phyloP scores from a whole-genome alignment of 2,797 vertebrate species.

The Coluber constrictor region DNA sequence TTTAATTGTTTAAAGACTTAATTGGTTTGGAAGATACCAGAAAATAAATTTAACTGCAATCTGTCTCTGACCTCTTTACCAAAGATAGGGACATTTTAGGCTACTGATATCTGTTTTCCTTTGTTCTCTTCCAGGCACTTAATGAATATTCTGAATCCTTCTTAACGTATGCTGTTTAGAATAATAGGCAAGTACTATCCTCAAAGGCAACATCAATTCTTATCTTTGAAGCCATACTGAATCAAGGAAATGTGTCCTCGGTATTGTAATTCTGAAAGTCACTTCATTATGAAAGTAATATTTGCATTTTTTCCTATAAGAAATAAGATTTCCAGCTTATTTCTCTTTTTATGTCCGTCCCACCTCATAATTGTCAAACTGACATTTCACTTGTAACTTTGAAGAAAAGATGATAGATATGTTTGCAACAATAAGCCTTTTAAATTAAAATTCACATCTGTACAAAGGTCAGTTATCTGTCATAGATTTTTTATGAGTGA shows the following conservation, averaged over 20 bases:
- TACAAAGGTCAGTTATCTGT: constrained; percentile 2
- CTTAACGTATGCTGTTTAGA: not conserved
- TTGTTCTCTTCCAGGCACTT: constrained; percentile 35
- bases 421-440: constrained; percentile 20
- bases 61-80: not conserved
- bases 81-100: not conserved
- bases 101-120: not conserved
- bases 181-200: constrained; percentile 18
- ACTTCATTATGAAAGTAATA: constrained; percentile 32
- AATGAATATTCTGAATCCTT: not conserved
- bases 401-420: constrained; percentile 18
- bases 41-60: not conserved
- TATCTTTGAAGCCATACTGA: constrained; percentile 28
- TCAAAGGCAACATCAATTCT: constrained; percentile 29
- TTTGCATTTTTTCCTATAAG: constrained; percentile 37
- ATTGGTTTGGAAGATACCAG: constrained; percentile 1
- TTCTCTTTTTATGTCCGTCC: constrained; percentile 35
- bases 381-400: constrained; percentile 31
- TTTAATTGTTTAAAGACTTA: not conserved
- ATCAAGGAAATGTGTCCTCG: constrained; percentile 40
- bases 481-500: constrained; percentile 17
- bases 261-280: constrained; percentile 44
- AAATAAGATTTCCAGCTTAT: constrained; percentile 44
- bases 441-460: constrained; percentile 6
- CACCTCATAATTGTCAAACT: constrained; percentile 38